phyloP scores from a whole-genome alignment of 2,113 vertebrate genomes.

The Channa maculata region DNA sequence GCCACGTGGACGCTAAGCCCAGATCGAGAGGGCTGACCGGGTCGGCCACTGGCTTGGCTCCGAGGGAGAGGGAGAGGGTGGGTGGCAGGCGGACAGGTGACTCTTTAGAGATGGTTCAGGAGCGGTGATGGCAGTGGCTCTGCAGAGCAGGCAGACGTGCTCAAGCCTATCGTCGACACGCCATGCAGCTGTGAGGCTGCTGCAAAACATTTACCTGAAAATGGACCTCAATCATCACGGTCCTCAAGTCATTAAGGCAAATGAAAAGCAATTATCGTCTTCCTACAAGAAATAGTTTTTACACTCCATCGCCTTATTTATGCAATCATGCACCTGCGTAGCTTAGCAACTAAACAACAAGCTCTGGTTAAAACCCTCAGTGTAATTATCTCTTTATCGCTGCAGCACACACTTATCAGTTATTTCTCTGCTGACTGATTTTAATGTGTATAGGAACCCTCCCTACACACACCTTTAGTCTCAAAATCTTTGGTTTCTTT shows the following conservation, averaged over 20 bases:
- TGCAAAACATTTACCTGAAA: slow-evolving; percentile 32
- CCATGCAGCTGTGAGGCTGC: slow-evolving; percentile 10
- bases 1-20: slow-evolving; percentile 77
- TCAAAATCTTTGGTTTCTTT: background rate
- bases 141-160: slow-evolving; percentile 3
- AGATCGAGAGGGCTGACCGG: slow-evolving; percentile 70
- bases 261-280: slow-evolving; percentile 61
- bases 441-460: slow-evolving; percentile 4
- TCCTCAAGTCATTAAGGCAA: slow-evolving; percentile 48
- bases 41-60: slow-evolving; percentile 68
- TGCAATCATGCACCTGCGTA: slow-evolving; percentile 62
- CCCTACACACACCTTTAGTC: background rate
- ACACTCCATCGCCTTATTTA: slow-evolving; percentile 47
- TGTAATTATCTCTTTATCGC: slow-evolving; percentile 71
- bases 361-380: slow-evolving; percentile 43
- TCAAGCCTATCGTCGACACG: background rate
- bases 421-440: slow-evolving; percentile 52
- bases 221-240: slow-evolving; percentile 35
- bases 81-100: slow-evolving; percentile 32
- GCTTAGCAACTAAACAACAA: slow-evolving; percentile 67
- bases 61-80: slow-evolving; percentile 3
- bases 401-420: slow-evolving; percentile 28
- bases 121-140: slow-evolving; percentile 28
- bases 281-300: slow-evolving; percentile 54
- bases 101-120: slow-evolving; percentile 24